phyloP scores from a whole-genome alignment of 2,113 vertebrate genomes.

The human region DNA sequence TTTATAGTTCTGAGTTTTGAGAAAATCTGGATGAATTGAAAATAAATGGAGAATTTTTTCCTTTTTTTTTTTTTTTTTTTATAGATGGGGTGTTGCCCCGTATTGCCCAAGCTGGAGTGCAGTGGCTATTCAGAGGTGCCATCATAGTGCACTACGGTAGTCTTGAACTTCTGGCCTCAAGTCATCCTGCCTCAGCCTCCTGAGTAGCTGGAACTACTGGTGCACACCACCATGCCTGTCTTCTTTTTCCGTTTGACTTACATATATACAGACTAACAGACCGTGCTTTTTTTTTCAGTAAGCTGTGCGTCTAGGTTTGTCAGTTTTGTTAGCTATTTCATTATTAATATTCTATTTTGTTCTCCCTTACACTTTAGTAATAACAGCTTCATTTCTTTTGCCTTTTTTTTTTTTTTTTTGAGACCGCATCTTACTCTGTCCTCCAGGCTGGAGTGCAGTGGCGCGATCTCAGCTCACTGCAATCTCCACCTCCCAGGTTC shows the following conservation, averaged over 20 bases:
- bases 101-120: neutral
- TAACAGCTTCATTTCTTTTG: neutral
- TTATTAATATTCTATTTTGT: neutral
- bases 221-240: neutral
- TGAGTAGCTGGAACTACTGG: neutral
- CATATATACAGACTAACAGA: neutral
- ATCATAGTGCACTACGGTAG: neutral
- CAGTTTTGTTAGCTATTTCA: neutral
- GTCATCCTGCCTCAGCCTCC: neutral
- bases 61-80: neutral
- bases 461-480: too few species aligned
- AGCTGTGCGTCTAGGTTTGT: neutral
- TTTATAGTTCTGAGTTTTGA: conserved; percentile 1
- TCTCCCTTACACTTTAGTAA: neutral
- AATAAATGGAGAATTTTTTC: neutral
- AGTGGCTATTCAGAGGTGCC: neutral
- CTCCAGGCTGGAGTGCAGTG: too few species aligned
- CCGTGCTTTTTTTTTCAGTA: neutral
- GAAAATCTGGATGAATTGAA: neutral
- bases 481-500: too few species aligned
- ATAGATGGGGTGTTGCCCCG: neutral
- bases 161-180: neutral
- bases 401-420: neutral
- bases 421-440: too few species aligned
- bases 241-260: neutral